Conservation (phyloP, 2,797 vertebrate species). For the Schizothorax lantsangensis region DNA sequence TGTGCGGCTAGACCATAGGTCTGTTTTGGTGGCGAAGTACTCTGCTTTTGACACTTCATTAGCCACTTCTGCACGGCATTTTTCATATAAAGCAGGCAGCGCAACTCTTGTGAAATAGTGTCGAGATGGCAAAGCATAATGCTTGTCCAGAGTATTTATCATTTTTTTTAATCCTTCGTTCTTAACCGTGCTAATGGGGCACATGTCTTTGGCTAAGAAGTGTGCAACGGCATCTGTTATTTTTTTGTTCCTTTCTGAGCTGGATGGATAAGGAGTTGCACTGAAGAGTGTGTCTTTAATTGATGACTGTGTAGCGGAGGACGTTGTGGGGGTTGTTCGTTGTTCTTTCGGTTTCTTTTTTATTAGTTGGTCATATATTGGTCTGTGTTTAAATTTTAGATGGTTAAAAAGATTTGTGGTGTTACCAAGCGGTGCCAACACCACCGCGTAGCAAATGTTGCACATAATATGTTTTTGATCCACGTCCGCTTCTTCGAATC, state of each 20-base stretch:
- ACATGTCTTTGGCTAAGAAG: conserved; percentile 37
- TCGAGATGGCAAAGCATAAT: too few relatives aligned
- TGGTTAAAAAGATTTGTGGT: too few relatives aligned
- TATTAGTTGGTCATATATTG: too few relatives aligned
- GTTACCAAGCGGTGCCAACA: background rate
- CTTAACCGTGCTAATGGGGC: conserved; percentile 10
- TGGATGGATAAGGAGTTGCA: background rate
- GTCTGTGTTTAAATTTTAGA: too few relatives aligned
- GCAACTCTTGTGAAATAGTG: background rate
- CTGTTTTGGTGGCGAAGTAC: background rate
- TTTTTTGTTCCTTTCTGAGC: background rate
- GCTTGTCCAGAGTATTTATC: background rate
- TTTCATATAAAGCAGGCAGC: too few relatives aligned
- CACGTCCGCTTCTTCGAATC: background rate
- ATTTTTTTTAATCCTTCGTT: background rate
- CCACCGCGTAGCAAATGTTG: background rate
- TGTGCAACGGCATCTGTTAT: background rate
- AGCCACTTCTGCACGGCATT: too few relatives aligned
- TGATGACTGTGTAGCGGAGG: too few relatives aligned
- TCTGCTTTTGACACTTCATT: too few relatives aligned
- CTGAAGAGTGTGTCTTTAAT: background rate
- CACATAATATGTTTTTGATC: background rate
- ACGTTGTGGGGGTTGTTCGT: too few relatives aligned
- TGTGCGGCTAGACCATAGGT: background rate
- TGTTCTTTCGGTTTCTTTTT: too few relatives aligned